phyloP scores from a whole-genome alignment of 2,797 vertebrate species.

The Eulemur coronatus region DNA sequence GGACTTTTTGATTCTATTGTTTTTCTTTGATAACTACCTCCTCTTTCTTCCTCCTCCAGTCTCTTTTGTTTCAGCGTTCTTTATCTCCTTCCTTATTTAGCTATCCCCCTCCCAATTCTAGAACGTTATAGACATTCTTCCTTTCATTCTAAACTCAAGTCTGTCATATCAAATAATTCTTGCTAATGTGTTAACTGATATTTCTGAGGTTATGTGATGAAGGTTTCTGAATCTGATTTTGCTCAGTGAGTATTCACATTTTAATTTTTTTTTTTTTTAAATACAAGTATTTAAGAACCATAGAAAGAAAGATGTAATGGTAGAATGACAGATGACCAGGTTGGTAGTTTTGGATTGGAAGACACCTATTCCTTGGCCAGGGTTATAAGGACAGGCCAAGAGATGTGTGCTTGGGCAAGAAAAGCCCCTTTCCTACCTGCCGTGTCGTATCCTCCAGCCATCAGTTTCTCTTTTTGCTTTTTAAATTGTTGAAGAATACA shows the following conservation, averaged over 20 bases:
- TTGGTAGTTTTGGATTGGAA: background rate
- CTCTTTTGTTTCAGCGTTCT: background rate
- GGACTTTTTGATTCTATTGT: background rate
- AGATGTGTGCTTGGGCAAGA: background rate
- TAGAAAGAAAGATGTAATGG: background rate
- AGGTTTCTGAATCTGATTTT: background rate
- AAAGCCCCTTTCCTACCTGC: background rate
- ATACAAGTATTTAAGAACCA: background rate
- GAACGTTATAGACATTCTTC: background rate
- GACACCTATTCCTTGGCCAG: background rate
- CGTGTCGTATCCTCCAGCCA: background rate
- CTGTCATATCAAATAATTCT: constrained; percentile 3
- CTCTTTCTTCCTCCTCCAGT: background rate
- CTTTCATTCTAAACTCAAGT: background rate
- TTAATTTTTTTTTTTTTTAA: background rate
- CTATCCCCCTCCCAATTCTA: background rate
- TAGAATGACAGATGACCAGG: background rate
- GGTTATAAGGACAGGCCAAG: background rate
- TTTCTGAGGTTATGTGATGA: background rate
- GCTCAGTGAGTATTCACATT: background rate
- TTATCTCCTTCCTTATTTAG: background rate
- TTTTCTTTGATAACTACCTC: background rate
- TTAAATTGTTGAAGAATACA: background rate
- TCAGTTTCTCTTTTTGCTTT: background rate
- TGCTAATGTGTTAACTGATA: background rate